These are phyloP conservation scores for Lobophora halterata DNA, from an alignment of 2,888 invertebrate genomes.

Conservation along the genomic window DNA sequence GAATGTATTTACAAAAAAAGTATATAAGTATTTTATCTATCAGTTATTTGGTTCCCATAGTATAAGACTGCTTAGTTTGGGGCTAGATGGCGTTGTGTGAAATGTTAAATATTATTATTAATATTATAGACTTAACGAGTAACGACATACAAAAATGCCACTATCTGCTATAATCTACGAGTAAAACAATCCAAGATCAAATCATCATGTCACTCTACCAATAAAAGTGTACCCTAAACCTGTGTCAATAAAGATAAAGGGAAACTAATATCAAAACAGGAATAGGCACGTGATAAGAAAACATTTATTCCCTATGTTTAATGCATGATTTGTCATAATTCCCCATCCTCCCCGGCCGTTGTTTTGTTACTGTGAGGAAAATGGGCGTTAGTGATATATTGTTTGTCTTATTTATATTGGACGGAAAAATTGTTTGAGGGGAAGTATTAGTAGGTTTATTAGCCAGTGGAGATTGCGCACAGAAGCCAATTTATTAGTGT, in stretches of 20 bases:
- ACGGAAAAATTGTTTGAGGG: slow-evolving; percentile 66
- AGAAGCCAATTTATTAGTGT: slow-evolving; percentile 35
- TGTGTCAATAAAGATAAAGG: slow-evolving; percentile 81
- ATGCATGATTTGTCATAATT: slow-evolving; percentile 82
- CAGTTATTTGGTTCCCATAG: too few relatives aligned
- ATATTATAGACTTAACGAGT: too few relatives aligned
- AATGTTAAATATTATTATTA: too few relatives aligned
- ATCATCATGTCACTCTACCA: slow-evolving; percentile 56
- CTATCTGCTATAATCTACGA: too few relatives aligned
- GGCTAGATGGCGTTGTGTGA: too few relatives aligned
- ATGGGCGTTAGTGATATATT: slow-evolving; percentile 75
- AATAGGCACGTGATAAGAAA: slow-evolving; percentile 81
- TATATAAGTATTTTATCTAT: too few relatives aligned
- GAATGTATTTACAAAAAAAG: too few relatives aligned
- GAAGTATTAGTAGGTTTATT: slow-evolving; percentile 65
- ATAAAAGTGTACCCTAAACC: slow-evolving; percentile 72
- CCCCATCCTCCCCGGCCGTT: slow-evolving; percentile 69
- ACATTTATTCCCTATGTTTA: slow-evolving; percentile 81
- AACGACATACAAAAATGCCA: too few relatives aligned
- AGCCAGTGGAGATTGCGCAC: slow-evolving; percentile 52
- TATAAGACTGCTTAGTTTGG: too few relatives aligned
- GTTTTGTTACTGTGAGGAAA: slow-evolving; percentile 72
- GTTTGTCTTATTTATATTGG: slow-evolving; percentile 75
- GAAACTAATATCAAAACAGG: slow-evolving; percentile 80
- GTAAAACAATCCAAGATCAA: slow-evolving; percentile 32